Evolutionary conservation across 2,797 vertebrate species (phyloP), one percentile per base, ranked within the genome.

Genomic region (Syncerus caffer): DNA sequence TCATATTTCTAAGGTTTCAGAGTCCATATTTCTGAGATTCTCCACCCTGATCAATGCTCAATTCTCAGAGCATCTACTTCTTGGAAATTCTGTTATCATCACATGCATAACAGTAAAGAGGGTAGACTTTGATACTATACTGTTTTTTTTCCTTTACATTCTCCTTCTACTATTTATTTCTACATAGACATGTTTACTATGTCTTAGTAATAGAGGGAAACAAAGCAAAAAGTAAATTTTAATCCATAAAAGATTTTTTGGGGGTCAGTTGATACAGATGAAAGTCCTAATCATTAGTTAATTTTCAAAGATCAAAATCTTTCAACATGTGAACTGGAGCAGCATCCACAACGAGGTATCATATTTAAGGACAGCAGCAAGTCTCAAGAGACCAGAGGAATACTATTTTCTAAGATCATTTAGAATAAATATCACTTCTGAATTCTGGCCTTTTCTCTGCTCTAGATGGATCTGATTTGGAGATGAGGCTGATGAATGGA

Each of bases 401-500:
- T 27, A 27, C 62, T 12, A 38, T 42, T 88, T 86, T 91, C 71
- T 89, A 53, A 85, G 67, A 15, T 71, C n/a, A 58, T 38, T 76
- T 95, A 45, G 71, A 93, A 79, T 84, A 67, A 53, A n/a, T 58
- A 50, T 62, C 17, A 21, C 45, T 90, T 86, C 55, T 88, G 57
- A 85, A 90, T 38, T n/a, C 31, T 88, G 29, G 3, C 60, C 47
- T 93, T 86, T 67, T 62, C 67, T 93, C 21, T 87, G 12, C 23
- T 86, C 34, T 85, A 98, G 98, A 97, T 83, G 97, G 97, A 93
- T 98, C 96, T 0, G 7, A 76, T 57, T 38, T 85, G 9, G 93
- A 98, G 85, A 13, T 98, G 67, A 94, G 31, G 34, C 45, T 98
- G 53, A 57, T 82, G 90, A 98, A 98, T 0, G 98, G 98, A 95